phyloP scores from a whole-genome alignment of 2,797 vertebrate genomes.

The Coendou prehensilis region DNA sequence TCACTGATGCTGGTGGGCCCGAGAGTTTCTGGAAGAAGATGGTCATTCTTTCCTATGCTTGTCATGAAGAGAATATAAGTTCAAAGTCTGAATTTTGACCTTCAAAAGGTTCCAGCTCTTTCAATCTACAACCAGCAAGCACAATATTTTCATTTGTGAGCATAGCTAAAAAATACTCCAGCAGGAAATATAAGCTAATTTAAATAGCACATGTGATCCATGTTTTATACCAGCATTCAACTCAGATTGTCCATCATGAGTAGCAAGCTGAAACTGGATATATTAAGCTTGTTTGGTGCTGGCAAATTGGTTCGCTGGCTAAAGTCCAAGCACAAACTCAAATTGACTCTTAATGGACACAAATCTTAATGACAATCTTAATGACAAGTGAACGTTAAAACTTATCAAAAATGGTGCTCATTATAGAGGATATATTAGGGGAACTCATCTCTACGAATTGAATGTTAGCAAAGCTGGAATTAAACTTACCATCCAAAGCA shows the following conservation, averaged over 20 bases:
- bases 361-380: background rate
- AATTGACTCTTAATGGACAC: background rate
- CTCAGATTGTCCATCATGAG: background rate
- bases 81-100: background rate
- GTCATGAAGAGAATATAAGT: background rate
- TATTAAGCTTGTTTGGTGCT: background rate
- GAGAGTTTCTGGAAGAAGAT: background rate
- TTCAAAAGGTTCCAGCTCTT: background rate
- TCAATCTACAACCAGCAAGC: background rate
- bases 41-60: background rate
- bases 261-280: background rate
- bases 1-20: background rate
- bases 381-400: conserved; percentile 44
- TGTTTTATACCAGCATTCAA: conserved; percentile 14
- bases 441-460: background rate
- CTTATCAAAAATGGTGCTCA: background rate
- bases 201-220: conserved; percentile 19
- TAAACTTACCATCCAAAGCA: conserved; percentile 38
- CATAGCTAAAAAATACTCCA: background rate
- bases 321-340: background rate
- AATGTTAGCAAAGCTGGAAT: conserved; percentile 28
- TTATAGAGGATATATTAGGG: conserved; percentile 9
- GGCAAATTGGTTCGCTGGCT: conserved; percentile 50
- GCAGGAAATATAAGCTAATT: background rate
- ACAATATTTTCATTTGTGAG: background rate